A percentile compares a stretch with the other conserved stretches of the same genome.
Conservation (phyloP, 2,113 vertebrate genomes). For the Megaceryle torquata region DNA sequence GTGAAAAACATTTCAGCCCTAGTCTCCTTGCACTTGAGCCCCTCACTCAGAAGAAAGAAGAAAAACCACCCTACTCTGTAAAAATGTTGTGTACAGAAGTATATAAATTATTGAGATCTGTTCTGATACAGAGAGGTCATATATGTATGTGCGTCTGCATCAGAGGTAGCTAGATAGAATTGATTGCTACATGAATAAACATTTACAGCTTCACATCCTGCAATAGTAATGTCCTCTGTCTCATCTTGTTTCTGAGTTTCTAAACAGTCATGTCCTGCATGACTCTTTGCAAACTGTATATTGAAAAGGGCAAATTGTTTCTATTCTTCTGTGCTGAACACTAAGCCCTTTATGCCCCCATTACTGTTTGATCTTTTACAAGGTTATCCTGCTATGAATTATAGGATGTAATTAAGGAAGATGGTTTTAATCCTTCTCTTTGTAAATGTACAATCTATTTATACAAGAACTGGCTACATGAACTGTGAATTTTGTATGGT, state of each 20-base stretch:
- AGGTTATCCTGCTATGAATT: constrained; percentile 46
- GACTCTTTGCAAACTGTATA: background rate
- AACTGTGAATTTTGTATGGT: constrained; percentile 10
- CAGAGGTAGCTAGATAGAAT: background rate
- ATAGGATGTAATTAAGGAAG: constrained; percentile 45
- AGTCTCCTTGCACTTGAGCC: background rate
- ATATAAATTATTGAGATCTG: constrained; percentile 23
- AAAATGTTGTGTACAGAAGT: background rate
- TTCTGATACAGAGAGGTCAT: background rate
- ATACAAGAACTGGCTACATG: background rate
- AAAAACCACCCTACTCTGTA: background rate
- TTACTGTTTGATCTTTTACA: constrained; percentile 38
- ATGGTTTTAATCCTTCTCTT: constrained; percentile 44
- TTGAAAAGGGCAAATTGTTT: background rate
- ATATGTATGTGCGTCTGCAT: background rate
- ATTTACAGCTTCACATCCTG: constrained; percentile 12
- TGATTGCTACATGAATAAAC: constrained; percentile 47
- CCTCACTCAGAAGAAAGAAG: background rate
- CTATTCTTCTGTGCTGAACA: background rate
- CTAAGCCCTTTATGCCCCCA: constrained; percentile 5
- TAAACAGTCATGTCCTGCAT: background rate
- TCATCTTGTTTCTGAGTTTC: background rate
- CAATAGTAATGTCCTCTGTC: background rate
- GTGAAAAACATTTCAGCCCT: background rate
- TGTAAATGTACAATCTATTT: constrained; percentile 54